A percentile compares a stretch with the other conserved stretches of the same genome.
Evolutionary conservation across 2,797 vertebrate species (phyloP).

Genomic region (Labroides dimidiatus): DNA sequence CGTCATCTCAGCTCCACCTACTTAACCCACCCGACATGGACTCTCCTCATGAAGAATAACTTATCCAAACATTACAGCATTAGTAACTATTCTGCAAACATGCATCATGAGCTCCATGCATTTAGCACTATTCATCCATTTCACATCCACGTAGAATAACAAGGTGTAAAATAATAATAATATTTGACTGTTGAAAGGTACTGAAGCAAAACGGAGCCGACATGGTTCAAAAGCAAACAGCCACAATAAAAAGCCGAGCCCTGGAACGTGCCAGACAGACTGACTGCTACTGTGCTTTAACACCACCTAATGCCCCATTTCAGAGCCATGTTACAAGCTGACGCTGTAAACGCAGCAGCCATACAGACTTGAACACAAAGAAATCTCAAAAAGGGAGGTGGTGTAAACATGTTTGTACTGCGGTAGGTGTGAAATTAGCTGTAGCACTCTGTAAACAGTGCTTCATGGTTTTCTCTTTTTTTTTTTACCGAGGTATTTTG

Average conservation of each 20-base stretch:
- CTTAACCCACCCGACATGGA: slow-evolving; percentile 54
- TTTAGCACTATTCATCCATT: slow-evolving; percentile 53
- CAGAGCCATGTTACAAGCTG: slow-evolving; percentile 60
- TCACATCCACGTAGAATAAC: slow-evolving; percentile 45
- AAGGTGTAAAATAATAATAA: slow-evolving; percentile 56
- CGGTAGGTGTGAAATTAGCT: slow-evolving; percentile 68
- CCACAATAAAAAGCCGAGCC: slow-evolving; percentile 43
- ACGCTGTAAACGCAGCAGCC: slow-evolving; percentile 58
- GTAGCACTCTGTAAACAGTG: slow-evolving; percentile 70
- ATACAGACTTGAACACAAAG: slow-evolving; percentile 54
- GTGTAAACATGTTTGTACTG: slow-evolving; percentile 54
- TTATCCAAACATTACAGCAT: slow-evolving; percentile 47
- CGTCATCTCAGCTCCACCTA: slow-evolving; percentile 55
- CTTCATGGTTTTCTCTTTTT: slow-evolving; percentile 60
- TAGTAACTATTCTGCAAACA: slow-evolving; percentile 55
- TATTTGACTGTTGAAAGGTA: slow-evolving; percentile 66
- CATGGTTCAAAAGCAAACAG: slow-evolving; percentile 30
- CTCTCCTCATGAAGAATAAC: slow-evolving; percentile 52
- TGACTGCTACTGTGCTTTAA: slow-evolving; percentile 55
- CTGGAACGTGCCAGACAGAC: slow-evolving; percentile 45
- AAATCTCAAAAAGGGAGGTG: slow-evolving; percentile 38
- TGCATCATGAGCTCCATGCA: slow-evolving; percentile 49
- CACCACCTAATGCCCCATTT: slow-evolving; percentile 38
- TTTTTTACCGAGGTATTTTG: slow-evolving; percentile 63
- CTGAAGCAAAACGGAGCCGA: slow-evolving; percentile 35